phyloP scores from a whole-genome alignment of 2,888 invertebrate genomes.

The Scaptomyza reducta region DNA sequence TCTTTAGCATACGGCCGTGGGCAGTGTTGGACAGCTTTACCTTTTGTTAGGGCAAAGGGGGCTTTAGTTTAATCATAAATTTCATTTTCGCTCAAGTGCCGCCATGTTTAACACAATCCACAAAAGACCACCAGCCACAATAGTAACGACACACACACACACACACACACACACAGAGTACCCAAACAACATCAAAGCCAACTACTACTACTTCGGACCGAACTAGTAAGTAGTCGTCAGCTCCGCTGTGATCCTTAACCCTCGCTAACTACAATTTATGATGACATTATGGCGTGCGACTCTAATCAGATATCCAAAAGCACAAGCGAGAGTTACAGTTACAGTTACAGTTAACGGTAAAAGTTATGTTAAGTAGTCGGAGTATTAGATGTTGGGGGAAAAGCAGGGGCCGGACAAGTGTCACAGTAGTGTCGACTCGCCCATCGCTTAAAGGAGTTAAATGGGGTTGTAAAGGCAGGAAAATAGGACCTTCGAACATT shows the following conservation, averaged over 20 bases:
- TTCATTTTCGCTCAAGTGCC: slow-evolving; percentile 61
- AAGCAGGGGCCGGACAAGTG: slow-evolving; percentile 43
- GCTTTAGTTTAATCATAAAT: slow-evolving; percentile 75
- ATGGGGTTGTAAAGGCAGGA: background rate
- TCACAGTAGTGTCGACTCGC: slow-evolving; percentile 57
- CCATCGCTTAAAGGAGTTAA: slow-evolving; percentile 7
- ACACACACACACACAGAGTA: background rate
- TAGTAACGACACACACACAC: background rate
- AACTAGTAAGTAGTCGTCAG: slow-evolving; percentile 1
- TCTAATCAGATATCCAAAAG: slow-evolving; percentile 58
- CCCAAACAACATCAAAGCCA: slow-evolving; percentile 1
- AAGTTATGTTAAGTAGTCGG: slow-evolving; percentile 32
- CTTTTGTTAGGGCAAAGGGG: slow-evolving; percentile 58
- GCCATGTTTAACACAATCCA: slow-evolving; percentile 32
- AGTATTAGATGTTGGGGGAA: slow-evolving; percentile 18
- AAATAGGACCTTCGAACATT: background rate
- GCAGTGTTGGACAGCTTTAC: slow-evolving; percentile 51
- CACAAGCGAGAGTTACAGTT: slow-evolving; percentile 44
- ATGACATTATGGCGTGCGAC: slow-evolving; percentile 78
- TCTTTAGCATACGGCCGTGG: slow-evolving; percentile 67
- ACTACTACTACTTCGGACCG: background rate
- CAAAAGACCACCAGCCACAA: slow-evolving; percentile 28
- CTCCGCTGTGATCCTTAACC: slow-evolving; percentile 54
- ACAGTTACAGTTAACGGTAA: slow-evolving; percentile 35
- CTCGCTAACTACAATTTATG: slow-evolving; percentile 73